phyloP scores from a whole-genome alignment of 2,113 vertebrate genomes.

The Danio rerio region GRCz12tu NC_133180.1:41567501-41568000 shows the following conservation, averaged over 20 bases:
- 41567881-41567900: conserved; percentile 98
- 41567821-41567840: conserved; percentile 47
- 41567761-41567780: background rate
- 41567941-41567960: background rate
- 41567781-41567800: background rate
- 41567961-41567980: background rate
- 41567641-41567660: conserved; percentile 74
- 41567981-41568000: background rate
- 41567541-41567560: conserved; percentile 74
- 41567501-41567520: conserved; percentile 80
- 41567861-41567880: conserved; percentile 87
- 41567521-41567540: conserved; percentile 74
- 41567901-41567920: conserved; percentile 78
- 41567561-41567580: conserved; percentile 68
- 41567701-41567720: conserved; percentile 63
- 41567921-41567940: conserved; percentile 62
- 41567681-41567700: conserved; percentile 76
- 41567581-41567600: conserved; percentile 76
- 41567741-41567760: conserved; percentile 30
- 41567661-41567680: conserved; percentile 66
- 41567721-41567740: conserved; percentile 34
- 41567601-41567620: conserved; percentile 62
- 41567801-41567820: conserved; percentile 64
- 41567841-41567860: conserved; percentile 21
- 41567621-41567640: conserved; percentile 68